Conservation (phyloP, 1,140 invertebrate species). For the Aethina tumida region DNA sequence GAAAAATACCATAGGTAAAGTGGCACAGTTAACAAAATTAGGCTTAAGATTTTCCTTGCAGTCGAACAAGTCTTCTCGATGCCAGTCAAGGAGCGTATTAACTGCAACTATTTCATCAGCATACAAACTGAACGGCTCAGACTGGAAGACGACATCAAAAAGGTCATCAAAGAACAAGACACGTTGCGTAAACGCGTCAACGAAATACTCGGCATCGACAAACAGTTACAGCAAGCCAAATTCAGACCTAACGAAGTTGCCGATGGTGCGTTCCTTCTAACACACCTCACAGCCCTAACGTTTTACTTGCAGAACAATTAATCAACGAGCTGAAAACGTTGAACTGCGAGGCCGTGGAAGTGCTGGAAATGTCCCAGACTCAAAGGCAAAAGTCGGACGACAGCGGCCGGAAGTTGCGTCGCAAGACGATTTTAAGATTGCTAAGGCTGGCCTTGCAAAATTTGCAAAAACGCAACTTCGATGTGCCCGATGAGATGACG, state of each 20-base stretch:
- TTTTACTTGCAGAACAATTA: slow-evolving; percentile 6
- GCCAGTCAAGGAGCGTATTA: slow-evolving; percentile 18
- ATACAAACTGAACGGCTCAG: slow-evolving; percentile 22
- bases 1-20: slow-evolving; percentile 20
- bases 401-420: too few species aligned
- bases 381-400: slow-evolving; percentile 7
- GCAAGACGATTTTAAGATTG: too few species aligned
- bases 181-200: slow-evolving; percentile 10
- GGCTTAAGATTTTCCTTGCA: slow-evolving; percentile 8
- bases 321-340: slow-evolving; percentile 11
- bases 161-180: slow-evolving; percentile 13
- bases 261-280: too few species aligned
- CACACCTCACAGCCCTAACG: too few species aligned
- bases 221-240: slow-evolving; percentile 16
- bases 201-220: slow-evolving; percentile 18
- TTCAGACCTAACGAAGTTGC: too few species aligned
- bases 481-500: background rate
- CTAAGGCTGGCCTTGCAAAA: too few species aligned
- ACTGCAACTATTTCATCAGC: slow-evolving; percentile 20
- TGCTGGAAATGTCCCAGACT: slow-evolving; percentile 10
- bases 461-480: too few species aligned
- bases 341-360: slow-evolving; percentile 9
- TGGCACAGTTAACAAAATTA: background rate
- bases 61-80: slow-evolving; percentile 24
- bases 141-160: slow-evolving; percentile 18